These are phyloP conservation scores for Camptogramma bilineatum DNA, from an alignment of 2,888 invertebrate genomes.

Conservation along the genomic window DNA sequence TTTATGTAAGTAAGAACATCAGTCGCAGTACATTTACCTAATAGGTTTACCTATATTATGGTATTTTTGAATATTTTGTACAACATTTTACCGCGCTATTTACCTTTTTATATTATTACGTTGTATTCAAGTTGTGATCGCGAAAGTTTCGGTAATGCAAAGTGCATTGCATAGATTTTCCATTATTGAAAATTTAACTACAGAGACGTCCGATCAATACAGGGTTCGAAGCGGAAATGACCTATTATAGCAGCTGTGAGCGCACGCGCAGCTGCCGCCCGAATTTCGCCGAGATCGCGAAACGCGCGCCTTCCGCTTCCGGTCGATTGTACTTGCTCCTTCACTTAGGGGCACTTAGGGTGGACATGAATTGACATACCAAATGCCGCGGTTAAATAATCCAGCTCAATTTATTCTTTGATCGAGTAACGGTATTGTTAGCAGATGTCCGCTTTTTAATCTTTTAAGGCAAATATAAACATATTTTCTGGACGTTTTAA, in stretches of 20 bases:
- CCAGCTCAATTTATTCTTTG: slow-evolving; percentile 38
- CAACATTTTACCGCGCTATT: too few species aligned
- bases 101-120: too few species aligned
- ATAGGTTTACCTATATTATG: too few species aligned
- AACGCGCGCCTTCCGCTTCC: slow-evolving; percentile 84
- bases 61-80: too few species aligned
- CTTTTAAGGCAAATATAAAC: slow-evolving; percentile 7
- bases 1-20: background rate
- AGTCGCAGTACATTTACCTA: background rate
- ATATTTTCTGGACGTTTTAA: background rate
- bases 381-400: slow-evolving; percentile 53
- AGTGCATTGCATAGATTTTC: background rate
- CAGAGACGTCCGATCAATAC: slow-evolving; percentile 48
- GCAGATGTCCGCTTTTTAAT: slow-evolving; percentile 43
- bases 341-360: slow-evolving; percentile 57
- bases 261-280: slow-evolving; percentile 78
- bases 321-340: slow-evolving; percentile 72
- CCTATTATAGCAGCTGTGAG: slow-evolving; percentile 78
- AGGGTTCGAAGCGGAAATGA: slow-evolving; percentile 75
- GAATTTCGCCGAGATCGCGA: slow-evolving; percentile 83
- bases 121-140: too few species aligned
- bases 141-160: too few species aligned
- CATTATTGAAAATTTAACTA: slow-evolving; percentile 5
- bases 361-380: slow-evolving; percentile 71
- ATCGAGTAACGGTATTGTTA: slow-evolving; percentile 37